Evolutionary conservation across 2,888 invertebrate genomes (phyloP), one percentile per base, ranked within the genome.

Genomic region (Sylvicola cinctus): DNA sequence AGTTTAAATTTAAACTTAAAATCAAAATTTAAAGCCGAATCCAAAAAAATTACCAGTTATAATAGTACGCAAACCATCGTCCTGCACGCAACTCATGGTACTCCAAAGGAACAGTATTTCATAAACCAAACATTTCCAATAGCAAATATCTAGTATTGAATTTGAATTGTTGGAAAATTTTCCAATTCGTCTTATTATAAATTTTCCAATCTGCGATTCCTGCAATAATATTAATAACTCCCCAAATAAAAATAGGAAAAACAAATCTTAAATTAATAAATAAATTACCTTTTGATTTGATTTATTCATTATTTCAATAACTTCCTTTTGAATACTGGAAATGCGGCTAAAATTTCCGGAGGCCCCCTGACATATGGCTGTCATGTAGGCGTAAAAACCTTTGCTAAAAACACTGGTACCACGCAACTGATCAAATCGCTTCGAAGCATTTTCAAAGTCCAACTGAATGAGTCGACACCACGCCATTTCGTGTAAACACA

Each of bases 21-120:
- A 33, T 16, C 20, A 31, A 23, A n/a, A 28, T 20, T 34, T 29
- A 32, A n/a, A n/a, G n/a, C n/a, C n/a, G n/a, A n/a, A n/a, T n/a
- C n/a, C n/a, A 32, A 11, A 23, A 32, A 29, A 10, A 3, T 31
- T 46, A 65, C 65, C 63, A 42, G 46, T 39, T 37, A 63, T 48
- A 32, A 68, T 62, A 15, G 38, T 42, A 12, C 45, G 41, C 12
- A 65, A 45, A 14, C 55, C 49, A 25, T 55, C 52, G 0, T 36
- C 34, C 27, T 48, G 63, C 51, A 62, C 72, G 40, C 62, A 69
- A 16, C 70, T 63, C 42, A 75, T 50, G 10, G 72, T 66, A 45
- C 72, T 73, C 74, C 75, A 75, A 31, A 75, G 52, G 45, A 71
- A 75, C 25, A 76, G 55, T 49, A 74, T 57, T 50, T 76, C 75